Evolutionary conservation across 1,140 invertebrate genomes (phyloP).

Genomic region (Lordiphosa collinella): DNA sequence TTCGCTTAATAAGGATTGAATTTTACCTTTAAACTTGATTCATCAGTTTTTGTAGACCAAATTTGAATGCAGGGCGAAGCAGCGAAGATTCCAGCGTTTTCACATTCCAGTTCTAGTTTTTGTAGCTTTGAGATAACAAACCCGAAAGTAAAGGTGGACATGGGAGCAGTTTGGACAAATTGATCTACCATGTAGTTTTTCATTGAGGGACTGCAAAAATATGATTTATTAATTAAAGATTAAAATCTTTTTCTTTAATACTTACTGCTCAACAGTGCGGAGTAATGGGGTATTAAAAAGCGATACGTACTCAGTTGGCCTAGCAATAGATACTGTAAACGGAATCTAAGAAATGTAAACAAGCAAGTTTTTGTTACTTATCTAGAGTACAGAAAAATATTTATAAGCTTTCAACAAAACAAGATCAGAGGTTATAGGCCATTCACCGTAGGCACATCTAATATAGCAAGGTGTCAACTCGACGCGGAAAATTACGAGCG

Average conservation of each 20-base stretch:
- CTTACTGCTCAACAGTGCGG: slow-evolving; percentile 83
- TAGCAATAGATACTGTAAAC: slow-evolving; percentile 84
- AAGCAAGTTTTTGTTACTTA: not conserved
- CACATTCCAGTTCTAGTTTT: slow-evolving; percentile 55
- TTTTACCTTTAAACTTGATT: not conserved
- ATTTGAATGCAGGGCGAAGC: slow-evolving; percentile 11
- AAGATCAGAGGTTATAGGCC: too few species aligned
- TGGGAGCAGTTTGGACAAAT: slow-evolving; percentile 87
- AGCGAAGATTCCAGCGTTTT: not conserved
- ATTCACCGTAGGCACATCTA: too few species aligned
- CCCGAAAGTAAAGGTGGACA: slow-evolving; percentile 92
- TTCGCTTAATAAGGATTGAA: too few species aligned
- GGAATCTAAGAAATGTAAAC: slow-evolving; percentile 79
- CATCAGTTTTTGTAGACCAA: slow-evolving; percentile 30
- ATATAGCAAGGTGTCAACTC: too few species aligned
- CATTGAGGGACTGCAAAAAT: slow-evolving; percentile 17
- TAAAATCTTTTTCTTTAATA: slow-evolving; percentile 17
- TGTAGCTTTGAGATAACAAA: slow-evolving; percentile 89
- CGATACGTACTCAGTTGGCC: slow-evolving; percentile 82
- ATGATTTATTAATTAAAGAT: not conserved
- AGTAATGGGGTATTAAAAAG: slow-evolving; percentile 84
- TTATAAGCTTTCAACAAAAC: too few species aligned
- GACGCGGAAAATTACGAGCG: too few species aligned
- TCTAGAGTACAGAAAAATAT: too few species aligned
- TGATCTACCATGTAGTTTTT: slow-evolving; percentile 83